These are phyloP conservation scores for Sebastolobus altivelis DNA, from an alignment of 2,797 vertebrate genomes.

Conservation along the genomic window DNA sequence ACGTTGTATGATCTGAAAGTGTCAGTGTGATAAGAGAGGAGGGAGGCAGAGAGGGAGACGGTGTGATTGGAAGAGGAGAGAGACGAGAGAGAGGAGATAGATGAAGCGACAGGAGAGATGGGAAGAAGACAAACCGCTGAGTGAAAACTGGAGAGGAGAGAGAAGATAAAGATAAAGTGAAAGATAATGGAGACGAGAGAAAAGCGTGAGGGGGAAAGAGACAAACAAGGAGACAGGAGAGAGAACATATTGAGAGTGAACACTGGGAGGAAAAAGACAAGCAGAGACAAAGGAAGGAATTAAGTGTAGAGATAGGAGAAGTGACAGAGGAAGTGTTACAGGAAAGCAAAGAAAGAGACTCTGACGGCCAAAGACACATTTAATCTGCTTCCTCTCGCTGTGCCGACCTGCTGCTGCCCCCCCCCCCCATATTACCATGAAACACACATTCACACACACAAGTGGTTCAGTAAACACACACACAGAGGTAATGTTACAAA, in stretches of 20 bases:
- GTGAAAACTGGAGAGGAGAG: constrained; percentile 24
- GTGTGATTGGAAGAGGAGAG: constrained; percentile 35
- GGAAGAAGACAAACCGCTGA: neutral
- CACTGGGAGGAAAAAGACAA: neutral
- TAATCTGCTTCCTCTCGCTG: constrained; percentile 37
- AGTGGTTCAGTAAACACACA: constrained; percentile 18
- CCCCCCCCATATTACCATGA: constrained; percentile 21
- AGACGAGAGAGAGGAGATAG: constrained; percentile 5
- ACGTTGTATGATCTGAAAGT: constrained; percentile 43
- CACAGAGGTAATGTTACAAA: constrained; percentile 18
- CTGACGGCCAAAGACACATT: constrained; percentile 31
- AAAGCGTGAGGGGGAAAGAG: neutral
- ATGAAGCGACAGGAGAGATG: constrained; percentile 24
- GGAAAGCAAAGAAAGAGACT: constrained; percentile 19
- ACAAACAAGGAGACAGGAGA: constrained; percentile 20
- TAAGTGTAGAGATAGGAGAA: constrained; percentile 1
- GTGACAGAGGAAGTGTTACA: constrained; percentile 14
- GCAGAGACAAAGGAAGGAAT: constrained; percentile 16
- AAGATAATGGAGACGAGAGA: constrained; percentile 10
- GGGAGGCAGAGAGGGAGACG: constrained; percentile 2
- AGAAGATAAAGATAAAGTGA: constrained; percentile 31
- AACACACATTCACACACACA: neutral
- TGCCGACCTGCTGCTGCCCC: constrained; percentile 46
- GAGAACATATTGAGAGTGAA: neutral
- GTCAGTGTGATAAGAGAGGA: constrained; percentile 44